Conservation (phyloP, 2,888 invertebrate genomes). For the Platycnemis pennipes region DNA sequence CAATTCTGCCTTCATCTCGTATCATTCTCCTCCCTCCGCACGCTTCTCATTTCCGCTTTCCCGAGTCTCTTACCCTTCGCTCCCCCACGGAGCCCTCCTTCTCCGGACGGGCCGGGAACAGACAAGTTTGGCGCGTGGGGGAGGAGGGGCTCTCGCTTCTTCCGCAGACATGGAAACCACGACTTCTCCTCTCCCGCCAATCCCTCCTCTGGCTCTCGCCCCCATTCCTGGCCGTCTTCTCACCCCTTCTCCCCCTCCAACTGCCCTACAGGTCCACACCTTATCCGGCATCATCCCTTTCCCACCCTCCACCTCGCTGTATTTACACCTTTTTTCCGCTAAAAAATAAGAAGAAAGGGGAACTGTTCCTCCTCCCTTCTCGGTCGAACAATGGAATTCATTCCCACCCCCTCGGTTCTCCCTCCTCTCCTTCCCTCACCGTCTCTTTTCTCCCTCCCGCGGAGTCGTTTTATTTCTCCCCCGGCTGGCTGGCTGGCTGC, state of each 20-base stretch:
- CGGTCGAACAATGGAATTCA: background rate
- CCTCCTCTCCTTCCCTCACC: background rate
- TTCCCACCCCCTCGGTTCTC: background rate
- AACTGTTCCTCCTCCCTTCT: background rate
- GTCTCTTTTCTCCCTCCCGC: background rate
- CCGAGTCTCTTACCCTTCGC: background rate
- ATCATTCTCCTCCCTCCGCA: background rate
- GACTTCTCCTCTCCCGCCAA: background rate
- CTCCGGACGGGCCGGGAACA: background rate
- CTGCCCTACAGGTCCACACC: background rate
- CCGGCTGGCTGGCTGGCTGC: background rate
- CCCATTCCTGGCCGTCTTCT: background rate
- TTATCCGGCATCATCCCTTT: slow-evolving; percentile 13
- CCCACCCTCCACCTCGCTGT: background rate
- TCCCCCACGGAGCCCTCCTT: background rate
- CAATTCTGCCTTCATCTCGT: background rate
- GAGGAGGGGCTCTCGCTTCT: background rate
- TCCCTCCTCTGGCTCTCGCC: background rate
- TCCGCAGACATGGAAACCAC: background rate
- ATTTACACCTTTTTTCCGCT: slow-evolving; percentile 2
- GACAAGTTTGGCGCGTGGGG: background rate
- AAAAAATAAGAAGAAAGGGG: background rate
- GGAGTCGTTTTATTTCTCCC: background rate
- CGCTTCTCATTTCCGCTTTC: background rate
- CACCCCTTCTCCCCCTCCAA: background rate